Base-by-base conservation (phyloP, 2,797 vertebrate species). In the Steatocranus sp. region DNA sequence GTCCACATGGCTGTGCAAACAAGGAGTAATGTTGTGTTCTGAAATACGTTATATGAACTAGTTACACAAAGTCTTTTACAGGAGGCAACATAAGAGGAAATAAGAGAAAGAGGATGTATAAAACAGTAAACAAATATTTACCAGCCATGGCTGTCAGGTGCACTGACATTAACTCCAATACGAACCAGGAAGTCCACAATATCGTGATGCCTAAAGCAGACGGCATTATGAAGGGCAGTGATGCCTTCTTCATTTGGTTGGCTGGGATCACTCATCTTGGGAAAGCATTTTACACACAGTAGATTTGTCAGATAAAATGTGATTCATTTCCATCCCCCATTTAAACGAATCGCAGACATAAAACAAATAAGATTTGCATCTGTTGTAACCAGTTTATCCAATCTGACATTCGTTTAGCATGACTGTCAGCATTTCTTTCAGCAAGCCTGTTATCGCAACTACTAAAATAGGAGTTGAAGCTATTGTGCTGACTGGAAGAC, bases 181-280 rank as follows among this genome's bases (percentile, higher is more conserved):
- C 94, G 96, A 51, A 99, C 97, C 43, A 99, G 96, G 84, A 98
- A 97, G 79, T 97, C 97, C 17, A 98, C 97, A 1, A 99, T 96
- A 4, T 92, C 78, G 75, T 97, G 96, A 89, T 98, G 97, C 17
- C 97, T 97, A 0, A 97, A 97, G 2, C 98, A 99, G 92, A 98
- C 97, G 66, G 97, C 97, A 1, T 99, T 99, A 92, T 99, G 98
- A 54, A 99, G 96, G 1, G 97, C 97, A 0, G 98, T 99, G 94
- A 99, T 98, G 81, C 98, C 98, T 89, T 98, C 98, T 15, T 98
- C 98, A 0, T 98, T 98, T 2, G 97, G 93, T 77, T 97, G 97
- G 90, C 98, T 99, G 0, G 97, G 97, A 83, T 99, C 97, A 4
- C 85, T 96, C 93, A 98, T 97, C 98, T 99, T 43, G 3, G 12